These are phyloP conservation scores for Frankliniella fusca DNA, from an alignment of 2,888 invertebrate genomes.

Conservation along the genomic window DNA sequence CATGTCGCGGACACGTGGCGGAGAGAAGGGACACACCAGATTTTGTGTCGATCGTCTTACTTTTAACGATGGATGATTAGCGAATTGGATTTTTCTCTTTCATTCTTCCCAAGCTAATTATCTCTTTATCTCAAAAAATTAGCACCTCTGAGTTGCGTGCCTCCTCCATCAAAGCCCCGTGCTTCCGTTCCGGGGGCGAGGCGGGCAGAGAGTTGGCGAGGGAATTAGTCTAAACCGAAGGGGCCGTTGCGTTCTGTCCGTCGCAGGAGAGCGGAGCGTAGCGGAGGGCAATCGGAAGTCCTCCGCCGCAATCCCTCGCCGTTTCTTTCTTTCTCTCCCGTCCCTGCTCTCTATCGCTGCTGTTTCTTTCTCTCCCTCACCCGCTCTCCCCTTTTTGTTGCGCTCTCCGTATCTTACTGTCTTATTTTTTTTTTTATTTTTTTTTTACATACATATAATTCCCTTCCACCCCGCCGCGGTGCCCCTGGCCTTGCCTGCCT, in stretches of 20 bases:
- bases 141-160: no score
- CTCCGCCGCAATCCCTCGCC: not conserved
- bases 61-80: no score
- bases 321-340: not conserved
- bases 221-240: slow-evolving; percentile 13
- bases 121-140: no score
- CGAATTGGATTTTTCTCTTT: no score
- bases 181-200: not conserved
- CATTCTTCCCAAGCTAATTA: no score
- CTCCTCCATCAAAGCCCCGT: not conserved
- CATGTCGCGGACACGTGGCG: no score
- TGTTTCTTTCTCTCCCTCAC: not conserved
- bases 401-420: not conserved
- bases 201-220: not conserved
- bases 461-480: no score
- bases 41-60: no score
- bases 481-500: no score
- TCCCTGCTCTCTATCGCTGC: no score
- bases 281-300: not conserved
- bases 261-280: not conserved
- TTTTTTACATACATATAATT: not conserved
- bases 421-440: not conserved
- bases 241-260: not conserved
- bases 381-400: not conserved
- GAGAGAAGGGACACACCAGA: no score